A percentile compares a stretch with the other conserved stretches of the same genome.
Evolutionary conservation across 2,888 invertebrate genomes (phyloP).

Genomic region (Cheilosia vernalis): DNA sequence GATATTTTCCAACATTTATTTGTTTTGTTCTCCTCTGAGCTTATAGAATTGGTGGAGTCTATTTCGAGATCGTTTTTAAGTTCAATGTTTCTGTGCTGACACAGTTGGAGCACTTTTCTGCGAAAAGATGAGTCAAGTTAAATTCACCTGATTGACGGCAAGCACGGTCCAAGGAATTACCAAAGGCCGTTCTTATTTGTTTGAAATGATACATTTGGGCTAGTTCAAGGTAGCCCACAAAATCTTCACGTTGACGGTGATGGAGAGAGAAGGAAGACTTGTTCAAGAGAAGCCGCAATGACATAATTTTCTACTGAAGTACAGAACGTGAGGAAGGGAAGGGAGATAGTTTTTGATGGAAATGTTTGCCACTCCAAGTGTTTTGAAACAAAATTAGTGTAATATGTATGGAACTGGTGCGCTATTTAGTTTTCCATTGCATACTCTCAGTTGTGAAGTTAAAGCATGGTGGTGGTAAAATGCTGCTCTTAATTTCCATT

Average conservation of each 20-base stretch:
- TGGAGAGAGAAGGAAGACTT: not conserved
- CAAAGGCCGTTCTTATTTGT: not conserved
- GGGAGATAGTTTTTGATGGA: too few species aligned
- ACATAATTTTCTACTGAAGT: not conserved
- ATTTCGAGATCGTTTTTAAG: slow-evolving; percentile 6
- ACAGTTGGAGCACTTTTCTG: not conserved
- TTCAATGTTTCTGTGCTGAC: slow-evolving; percentile 6
- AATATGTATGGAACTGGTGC: too few species aligned
- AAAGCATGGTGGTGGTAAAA: too few species aligned
- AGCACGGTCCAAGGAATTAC: slow-evolving; percentile 6
- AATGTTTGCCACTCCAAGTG: too few species aligned
- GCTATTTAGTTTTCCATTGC: too few species aligned
- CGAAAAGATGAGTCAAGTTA: not conserved
- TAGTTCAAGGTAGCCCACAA: slow-evolving; percentile 3
- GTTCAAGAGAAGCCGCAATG: not conserved
- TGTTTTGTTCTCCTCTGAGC: slow-evolving; percentile 14
- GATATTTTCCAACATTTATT: not conserved
- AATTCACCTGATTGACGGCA: slow-evolving; percentile 7
- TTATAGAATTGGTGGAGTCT: not conserved
- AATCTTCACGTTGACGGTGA: slow-evolving; percentile 7
- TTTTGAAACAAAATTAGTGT: too few species aligned
- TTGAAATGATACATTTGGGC: slow-evolving; percentile 20
- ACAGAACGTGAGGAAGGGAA: too few species aligned
- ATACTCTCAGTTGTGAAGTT: too few species aligned
- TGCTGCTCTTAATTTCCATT: too few species aligned